A percentile compares a stretch with the other conserved stretches of the same genome.
phyloP scores from a whole-genome alignment of 2,888 invertebrate species.

The Caenorhabditis parvicauda region DNA sequence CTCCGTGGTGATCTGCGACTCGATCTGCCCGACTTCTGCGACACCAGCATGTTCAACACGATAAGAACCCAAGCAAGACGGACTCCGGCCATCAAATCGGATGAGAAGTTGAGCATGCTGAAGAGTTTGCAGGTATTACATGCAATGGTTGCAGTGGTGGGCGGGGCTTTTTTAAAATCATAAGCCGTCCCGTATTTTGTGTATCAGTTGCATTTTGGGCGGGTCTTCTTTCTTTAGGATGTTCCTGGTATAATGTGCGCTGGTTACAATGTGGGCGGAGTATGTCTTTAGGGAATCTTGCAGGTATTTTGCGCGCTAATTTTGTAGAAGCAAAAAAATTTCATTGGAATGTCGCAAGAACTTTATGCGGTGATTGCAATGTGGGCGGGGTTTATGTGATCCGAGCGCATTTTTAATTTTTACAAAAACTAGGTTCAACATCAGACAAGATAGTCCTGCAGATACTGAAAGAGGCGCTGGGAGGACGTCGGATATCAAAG shows the following conservation, averaged over 20 bases:
- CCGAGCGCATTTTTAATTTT: too few relatives aligned
- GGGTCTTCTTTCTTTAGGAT: too few relatives aligned
- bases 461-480: slow-evolving; percentile 85
- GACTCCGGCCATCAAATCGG: slow-evolving; percentile 35
- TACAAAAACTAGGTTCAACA: too few relatives aligned
- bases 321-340: too few relatives aligned
- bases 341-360: too few relatives aligned
- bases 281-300: neutral
- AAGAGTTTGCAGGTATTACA: slow-evolving; percentile 39
- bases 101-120: slow-evolving; percentile 48
- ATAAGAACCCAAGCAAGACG: slow-evolving; percentile 54
- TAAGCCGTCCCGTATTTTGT: too few relatives aligned
- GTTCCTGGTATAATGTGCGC: too few relatives aligned
- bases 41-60: slow-evolving; percentile 60
- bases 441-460: too few relatives aligned
- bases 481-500: slow-evolving; percentile 65
- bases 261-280: slow-evolving; percentile 77
- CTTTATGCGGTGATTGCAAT: too few relatives aligned
- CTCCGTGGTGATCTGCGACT: slow-evolving; percentile 55
- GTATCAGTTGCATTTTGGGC: too few relatives aligned
- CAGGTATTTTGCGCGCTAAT: neutral
- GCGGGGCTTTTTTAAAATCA: too few relatives aligned
- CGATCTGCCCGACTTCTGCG: slow-evolving; percentile 60
- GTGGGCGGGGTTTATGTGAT: too few relatives aligned
- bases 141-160: neutral